A percentile compares a stretch with the other conserved stretches of the same genome.
Conservation (phyloP, 2,888 invertebrate genomes). For the Calliphora vomitoria region DNA sequence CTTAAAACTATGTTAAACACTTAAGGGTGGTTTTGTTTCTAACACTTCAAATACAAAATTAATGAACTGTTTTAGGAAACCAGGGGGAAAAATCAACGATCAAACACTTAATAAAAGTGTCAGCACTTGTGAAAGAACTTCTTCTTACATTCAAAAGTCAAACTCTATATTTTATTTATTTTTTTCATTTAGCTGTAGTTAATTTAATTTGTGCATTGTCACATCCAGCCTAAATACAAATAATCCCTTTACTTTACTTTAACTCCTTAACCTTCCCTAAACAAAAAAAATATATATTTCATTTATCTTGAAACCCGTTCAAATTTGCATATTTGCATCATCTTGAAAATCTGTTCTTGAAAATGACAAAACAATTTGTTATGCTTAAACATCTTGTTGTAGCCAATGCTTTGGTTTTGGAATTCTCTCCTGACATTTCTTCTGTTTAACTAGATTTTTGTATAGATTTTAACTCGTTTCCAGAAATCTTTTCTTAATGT, state of each 20-base stretch:
- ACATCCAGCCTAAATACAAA: conserved; percentile 45
- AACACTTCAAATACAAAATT: conserved; percentile 58
- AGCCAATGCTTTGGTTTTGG: conserved; percentile 6
- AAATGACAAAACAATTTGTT: conserved; percentile 77
- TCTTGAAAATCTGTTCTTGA: conserved; percentile 63
- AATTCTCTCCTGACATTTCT: conserved; percentile 11
- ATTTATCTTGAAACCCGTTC: conserved; percentile 65
- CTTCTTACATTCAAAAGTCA: conserved; percentile 9
- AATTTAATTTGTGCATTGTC: conserved; percentile 72
- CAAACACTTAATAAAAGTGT: conserved; percentile 71
- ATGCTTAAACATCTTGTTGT: conserved; percentile 73
- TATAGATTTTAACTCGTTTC: conserved; percentile 70
- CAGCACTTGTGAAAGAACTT: conserved; percentile 53
- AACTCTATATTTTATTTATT: background rate
- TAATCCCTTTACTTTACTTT: conserved; percentile 34
- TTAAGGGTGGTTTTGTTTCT: conserved; percentile 29
- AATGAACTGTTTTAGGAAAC: conserved; percentile 56
- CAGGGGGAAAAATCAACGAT: background rate
- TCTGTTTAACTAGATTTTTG: conserved; percentile 42
- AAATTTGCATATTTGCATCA: conserved; percentile 73
- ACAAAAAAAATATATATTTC: too few relatives aligned
- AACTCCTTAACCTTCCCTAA: too few relatives aligned
- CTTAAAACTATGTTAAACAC: conserved; percentile 6
- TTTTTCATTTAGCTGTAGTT: conserved; percentile 61
- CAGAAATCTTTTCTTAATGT: conserved; percentile 69